Evolutionary conservation across 1,140 invertebrate genomes (phyloP), one percentile per base, ranked within the genome.

Genomic region (Drosophila equinoxialis): DNA sequence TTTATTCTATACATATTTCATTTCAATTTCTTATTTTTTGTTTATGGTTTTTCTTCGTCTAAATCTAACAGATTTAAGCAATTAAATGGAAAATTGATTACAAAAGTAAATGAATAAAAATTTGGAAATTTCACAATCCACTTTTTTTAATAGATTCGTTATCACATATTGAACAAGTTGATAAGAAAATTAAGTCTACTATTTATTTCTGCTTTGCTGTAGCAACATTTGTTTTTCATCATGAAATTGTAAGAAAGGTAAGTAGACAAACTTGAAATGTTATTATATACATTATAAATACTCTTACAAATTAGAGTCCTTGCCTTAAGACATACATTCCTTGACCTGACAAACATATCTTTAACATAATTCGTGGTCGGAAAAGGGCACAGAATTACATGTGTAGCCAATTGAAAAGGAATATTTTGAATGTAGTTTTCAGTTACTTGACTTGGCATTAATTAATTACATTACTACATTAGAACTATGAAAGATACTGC

Each of bases 61-160:
- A 51, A 51, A 23, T 51, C 45, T 20, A 51, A 23, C 17, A 51
- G 45, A 51, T 51, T 51, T 51, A 51, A 51, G 45, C 45, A 51
- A 23, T 4, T 23, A 23, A 30, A 30, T 23, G 11, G 8, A 51
- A 23, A 20, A 51, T 51, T 20, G 20, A 20, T 51, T 51, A 51
- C 45, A 51, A 17, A 51, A 51, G 30, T 51, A 23, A 51, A 51
- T 51, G 45, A 51, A 51, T 23, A 51, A 20, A 23, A 11, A 10
- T 37, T 37, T 39, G 13, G 37, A 39, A 13, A 39, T 39, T 3
- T 13, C 23, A 51, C 20, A 14, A 51, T 51, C 45, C 4, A 3
- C 7, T 13, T 39, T 11, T 10, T 8, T 5, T 13, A 39, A 20
- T 17, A 17, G 17, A 23, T 51, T 51, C 17, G 45, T 51, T 51